Evolutionary conservation across 2,113 vertebrate genomes (phyloP).

Genomic region (Orycteropus afer): DNA sequence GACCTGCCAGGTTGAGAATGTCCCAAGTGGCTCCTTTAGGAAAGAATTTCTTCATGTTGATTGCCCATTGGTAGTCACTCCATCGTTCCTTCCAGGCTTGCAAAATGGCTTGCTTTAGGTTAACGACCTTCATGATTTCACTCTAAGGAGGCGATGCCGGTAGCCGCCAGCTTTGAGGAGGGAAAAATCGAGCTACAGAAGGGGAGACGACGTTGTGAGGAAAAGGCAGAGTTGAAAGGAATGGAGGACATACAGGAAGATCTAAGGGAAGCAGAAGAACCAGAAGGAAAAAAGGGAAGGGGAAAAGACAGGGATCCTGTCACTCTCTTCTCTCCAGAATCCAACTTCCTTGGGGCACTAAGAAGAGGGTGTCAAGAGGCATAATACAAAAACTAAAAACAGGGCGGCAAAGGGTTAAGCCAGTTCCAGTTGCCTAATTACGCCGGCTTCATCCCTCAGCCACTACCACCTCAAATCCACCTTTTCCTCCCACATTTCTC

Average conservation of each 20-base stretch:
- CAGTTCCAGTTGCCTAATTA: background rate
- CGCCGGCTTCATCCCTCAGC: background rate
- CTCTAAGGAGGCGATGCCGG: background rate
- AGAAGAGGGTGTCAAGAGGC: background rate
- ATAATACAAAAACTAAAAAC: background rate
- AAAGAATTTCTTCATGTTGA: slow-evolving; percentile 98
- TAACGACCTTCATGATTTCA: slow-evolving; percentile 94
- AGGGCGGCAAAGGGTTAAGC: slow-evolving; percentile 47
- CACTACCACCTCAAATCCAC: background rate
- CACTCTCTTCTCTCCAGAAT: background rate
- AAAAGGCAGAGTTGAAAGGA: background rate
- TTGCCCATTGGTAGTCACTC: slow-evolving; percentile 98
- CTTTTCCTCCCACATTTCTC: background rate
- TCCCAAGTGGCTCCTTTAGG: slow-evolving; percentile 98
- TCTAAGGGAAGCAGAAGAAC: background rate
- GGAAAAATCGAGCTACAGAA: background rate
- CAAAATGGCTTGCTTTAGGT: slow-evolving; percentile 97
- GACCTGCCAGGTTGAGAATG: slow-evolving; percentile 97
- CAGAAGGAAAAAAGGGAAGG: background rate
- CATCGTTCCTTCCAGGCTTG: slow-evolving; percentile 99
- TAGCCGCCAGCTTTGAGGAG: background rate
- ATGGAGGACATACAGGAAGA: background rate
- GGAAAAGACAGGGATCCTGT: background rate
- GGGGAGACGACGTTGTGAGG: background rate
- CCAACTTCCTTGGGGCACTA: background rate